phyloP scores from a whole-genome alignment of 2,888 invertebrate genomes.

The Lysandra bellargus region DNA sequence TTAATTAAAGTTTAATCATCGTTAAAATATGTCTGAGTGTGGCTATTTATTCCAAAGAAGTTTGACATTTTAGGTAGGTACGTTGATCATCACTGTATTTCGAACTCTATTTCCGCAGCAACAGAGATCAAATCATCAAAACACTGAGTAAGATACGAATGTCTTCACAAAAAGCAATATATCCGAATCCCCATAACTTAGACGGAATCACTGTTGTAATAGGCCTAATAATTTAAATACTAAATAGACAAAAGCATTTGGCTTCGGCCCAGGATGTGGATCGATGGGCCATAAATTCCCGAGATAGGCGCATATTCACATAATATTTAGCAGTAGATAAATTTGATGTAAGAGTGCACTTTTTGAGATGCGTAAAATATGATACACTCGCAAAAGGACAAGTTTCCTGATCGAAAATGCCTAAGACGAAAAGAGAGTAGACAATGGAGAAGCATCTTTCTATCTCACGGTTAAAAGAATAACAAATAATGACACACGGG shows the following conservation, averaged over 20 bases:
- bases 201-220: background rate
- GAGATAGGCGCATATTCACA: background rate
- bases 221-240: slow-evolving; percentile 26
- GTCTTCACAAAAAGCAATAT: background rate
- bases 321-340: background rate
- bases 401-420: too few relatives aligned
- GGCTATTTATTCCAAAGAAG: too few relatives aligned
- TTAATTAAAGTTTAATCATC: too few relatives aligned
- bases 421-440: too few relatives aligned
- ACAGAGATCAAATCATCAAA: background rate
- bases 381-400: too few relatives aligned
- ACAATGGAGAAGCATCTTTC: too few relatives aligned
- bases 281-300: background rate
- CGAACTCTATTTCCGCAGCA: too few relatives aligned
- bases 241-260: slow-evolving; percentile 28
- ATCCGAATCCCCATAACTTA: background rate
- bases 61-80: too few relatives aligned
- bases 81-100: background rate
- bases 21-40: too few relatives aligned
- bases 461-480: too few relatives aligned
- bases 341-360: background rate
- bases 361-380: too few relatives aligned
- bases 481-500: too few relatives aligned
- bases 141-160: background rate
- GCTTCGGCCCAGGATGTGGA: slow-evolving; percentile 18